Percentiles rank a stretch among this genome's conserved stretches.
Conservation (phyloP, 2,888 invertebrate species). For the Ganaspis brasiliensis region DNA sequence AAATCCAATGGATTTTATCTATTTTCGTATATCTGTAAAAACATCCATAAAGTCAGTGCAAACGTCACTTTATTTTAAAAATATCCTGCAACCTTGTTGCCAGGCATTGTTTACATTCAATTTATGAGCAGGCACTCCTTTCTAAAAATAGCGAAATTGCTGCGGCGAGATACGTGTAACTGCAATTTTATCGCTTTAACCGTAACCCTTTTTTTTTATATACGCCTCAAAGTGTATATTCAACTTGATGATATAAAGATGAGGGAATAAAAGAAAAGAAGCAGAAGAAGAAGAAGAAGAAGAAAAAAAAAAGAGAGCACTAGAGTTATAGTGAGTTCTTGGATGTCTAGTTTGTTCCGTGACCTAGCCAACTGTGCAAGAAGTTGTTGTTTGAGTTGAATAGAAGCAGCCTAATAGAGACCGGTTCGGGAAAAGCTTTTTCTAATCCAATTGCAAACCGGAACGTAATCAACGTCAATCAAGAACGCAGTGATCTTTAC, state of each 20-base stretch:
- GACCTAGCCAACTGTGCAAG: neutral
- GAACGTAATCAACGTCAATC: constrained; percentile 64
- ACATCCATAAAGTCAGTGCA: constrained; percentile 15
- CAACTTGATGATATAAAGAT: constrained; percentile 24
- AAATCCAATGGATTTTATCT: constrained; percentile 1
- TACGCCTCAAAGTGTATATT: constrained; percentile 52
- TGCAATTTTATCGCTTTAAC: constrained; percentile 26
- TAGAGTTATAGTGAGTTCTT: neutral
- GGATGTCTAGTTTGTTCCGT: neutral
- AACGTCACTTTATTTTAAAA: constrained; percentile 6
- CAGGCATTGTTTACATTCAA: constrained; percentile 33
- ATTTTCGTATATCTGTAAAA: neutral
- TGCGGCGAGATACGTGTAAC: constrained; percentile 10
- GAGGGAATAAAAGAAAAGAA: constrained; percentile 20
- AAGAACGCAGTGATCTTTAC: constrained; percentile 54
- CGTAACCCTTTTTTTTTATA: constrained; percentile 44
- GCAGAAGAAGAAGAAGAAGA: too few relatives aligned
- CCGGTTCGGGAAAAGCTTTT: constrained; percentile 49
- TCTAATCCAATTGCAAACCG: constrained; percentile 61
- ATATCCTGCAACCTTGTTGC: constrained; percentile 23
- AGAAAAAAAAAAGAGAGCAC: neutral
- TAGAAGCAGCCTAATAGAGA: neutral
- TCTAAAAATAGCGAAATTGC: constrained; percentile 23
- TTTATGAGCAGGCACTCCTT: constrained; percentile 28
- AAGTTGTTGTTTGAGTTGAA: neutral